Base-by-base conservation (phyloP, 2,888 invertebrate genomes). In the Melanargia galathea region DNA sequence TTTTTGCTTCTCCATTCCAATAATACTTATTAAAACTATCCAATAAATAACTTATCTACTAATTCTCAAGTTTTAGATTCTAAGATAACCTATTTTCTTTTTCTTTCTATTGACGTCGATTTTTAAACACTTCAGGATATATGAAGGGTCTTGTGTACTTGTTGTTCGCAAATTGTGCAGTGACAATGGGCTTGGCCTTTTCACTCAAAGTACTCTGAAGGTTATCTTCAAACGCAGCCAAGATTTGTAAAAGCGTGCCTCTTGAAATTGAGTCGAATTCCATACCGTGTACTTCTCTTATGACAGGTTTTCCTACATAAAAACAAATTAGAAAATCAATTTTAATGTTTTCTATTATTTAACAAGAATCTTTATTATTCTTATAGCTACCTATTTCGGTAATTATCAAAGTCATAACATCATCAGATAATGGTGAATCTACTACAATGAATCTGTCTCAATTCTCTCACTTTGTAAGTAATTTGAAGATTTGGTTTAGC, bases 131-230 rank as follows among this genome's bases (percentile, higher is more conserved):
- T 20, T 72, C 64, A 1, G 86, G 85, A 66, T 83, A 89, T 2
- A 90, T 79, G 46, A 74, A 83, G 0, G 76, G 79, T 8, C 70
- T 78, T 0, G 87, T 86, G 18, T 75, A 80, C 49, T 77, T 73
- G 55, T 88, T 89, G 63, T 87, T 88, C 0, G 75, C 77, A 49
- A 87, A 88, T 8, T 78, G 66, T 0, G 87, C 89, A 0, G 75
- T 79, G 55, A 86, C 81, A 0, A 80, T 26, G 0, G 83, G 81
- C 30, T 65, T 70, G 6, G 72, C 73, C 20, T 70, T 70, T 18
- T 45, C 54, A 0, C 56, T 13, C 5, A 62, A 58, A n/a, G 57
- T 70, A 6, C 68, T 54, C 1, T 73, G 67, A 1, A 86, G 70
- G 11, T 78, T 77, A 58, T 84, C 79, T 67, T 84, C 80, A 26